These are phyloP conservation scores for Poecile montanus DNA, from an alignment of 2,797 vertebrate species.

Conservation along the genomic window DNA sequence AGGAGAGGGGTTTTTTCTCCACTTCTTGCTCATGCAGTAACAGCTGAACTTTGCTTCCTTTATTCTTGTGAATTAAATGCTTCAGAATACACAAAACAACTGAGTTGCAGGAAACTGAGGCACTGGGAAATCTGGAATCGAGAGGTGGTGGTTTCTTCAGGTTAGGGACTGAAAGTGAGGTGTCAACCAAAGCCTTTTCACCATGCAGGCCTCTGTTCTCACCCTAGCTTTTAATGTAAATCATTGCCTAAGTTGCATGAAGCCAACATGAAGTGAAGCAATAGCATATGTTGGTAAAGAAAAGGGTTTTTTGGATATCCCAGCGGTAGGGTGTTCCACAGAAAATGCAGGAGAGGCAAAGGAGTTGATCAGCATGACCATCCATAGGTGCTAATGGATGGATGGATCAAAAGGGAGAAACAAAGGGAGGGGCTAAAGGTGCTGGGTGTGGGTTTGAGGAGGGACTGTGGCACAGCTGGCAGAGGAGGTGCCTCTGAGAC, in stretches of 20 bases:
- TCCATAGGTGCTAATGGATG: neutral
- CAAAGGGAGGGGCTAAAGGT: neutral
- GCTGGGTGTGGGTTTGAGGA: neutral
- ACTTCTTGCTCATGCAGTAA: neutral
- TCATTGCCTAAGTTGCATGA: neutral
- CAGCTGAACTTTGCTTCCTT: conserved; percentile 1
- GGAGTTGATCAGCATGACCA: neutral
- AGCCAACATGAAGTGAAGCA: neutral
- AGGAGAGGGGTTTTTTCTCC: neutral
- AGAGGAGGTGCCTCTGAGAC: neutral
- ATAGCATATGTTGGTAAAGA: neutral
- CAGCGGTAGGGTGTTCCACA: accelerated
- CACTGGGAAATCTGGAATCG: neutral
- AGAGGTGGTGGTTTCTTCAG: neutral
- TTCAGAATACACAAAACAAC: neutral
- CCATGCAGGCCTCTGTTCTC: neutral
- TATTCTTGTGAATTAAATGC: neutral
- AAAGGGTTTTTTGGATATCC: neutral
- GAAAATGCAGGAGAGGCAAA: neutral
- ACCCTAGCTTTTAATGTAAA: neutral
- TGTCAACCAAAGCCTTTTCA: neutral
- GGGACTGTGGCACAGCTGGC: neutral
- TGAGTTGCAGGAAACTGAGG: neutral
- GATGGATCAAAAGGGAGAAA: neutral
- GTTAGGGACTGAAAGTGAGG: neutral